phyloP scores from a whole-genome alignment of 2,797 vertebrate species.

The Sebastes dallii region DNA sequence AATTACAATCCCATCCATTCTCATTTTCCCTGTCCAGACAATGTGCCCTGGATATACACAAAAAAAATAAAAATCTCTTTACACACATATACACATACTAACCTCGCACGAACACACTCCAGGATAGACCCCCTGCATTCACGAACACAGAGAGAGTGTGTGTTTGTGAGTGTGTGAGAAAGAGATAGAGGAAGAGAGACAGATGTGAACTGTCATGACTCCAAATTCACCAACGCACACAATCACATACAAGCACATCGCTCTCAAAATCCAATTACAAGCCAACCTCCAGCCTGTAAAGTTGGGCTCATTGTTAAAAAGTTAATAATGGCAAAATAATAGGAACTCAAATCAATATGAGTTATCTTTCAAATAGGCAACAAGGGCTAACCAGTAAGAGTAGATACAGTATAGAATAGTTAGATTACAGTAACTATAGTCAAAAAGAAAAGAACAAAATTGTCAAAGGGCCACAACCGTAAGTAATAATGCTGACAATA shows the following conservation, averaged over 20 bases:
- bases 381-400: not conserved
- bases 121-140: slow-evolving; percentile 15
- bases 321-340: slow-evolving; percentile 59
- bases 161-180: slow-evolving; percentile 9
- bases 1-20: slow-evolving; percentile 81
- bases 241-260: slow-evolving; percentile 52
- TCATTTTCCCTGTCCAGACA: slow-evolving; percentile 79
- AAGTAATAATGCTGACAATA: not conserved
- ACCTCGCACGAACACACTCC: slow-evolving; percentile 6
- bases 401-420: not conserved
- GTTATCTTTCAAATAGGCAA: slow-evolving; percentile 8
- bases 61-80: slow-evolving; percentile 42
- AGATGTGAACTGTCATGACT: slow-evolving; percentile 65
- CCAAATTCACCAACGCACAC: slow-evolving; percentile 46
- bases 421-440: not conserved
- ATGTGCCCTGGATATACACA: slow-evolving; percentile 71
- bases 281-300: slow-evolving; percentile 40
- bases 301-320: slow-evolving; percentile 50
- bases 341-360: slow-evolving; percentile 23
- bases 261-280: slow-evolving; percentile 73
- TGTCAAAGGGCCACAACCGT: not conserved
- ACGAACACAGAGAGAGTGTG: not conserved
- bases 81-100: slow-evolving; percentile 36
- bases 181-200: slow-evolving; percentile 52
- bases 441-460: not conserved